Evolutionary conservation across 2,888 invertebrate genomes (phyloP).

Genomic region (Drosophila kokeensis): DNA sequence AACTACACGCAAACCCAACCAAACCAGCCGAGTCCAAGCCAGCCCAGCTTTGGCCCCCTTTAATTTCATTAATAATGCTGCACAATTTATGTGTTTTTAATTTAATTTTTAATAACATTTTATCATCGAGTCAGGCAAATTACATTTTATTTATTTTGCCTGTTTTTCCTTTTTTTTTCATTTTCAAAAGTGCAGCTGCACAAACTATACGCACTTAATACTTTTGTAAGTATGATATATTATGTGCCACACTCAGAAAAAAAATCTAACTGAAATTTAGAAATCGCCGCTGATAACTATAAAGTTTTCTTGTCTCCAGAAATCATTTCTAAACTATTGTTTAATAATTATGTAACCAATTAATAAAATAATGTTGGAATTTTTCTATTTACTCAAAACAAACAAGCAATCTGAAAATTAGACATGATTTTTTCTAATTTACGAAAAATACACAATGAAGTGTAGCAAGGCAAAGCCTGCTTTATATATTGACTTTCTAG

Average conservation of each 20-base stretch:
- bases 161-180: constrained; percentile 42
- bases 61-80: constrained; percentile 32
- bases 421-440: no score
- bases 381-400: no score
- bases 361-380: no score
- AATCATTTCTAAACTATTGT: no score
- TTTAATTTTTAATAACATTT: constrained; percentile 72
- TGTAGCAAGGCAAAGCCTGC: background rate
- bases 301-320: no score
- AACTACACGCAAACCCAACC: background rate
- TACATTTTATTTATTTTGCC: constrained; percentile 35
- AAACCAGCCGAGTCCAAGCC: background rate
- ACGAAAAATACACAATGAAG: background rate
- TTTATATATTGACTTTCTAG: no score
- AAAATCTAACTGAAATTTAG: background rate
- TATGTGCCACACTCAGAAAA: constrained; percentile 5
- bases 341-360: no score
- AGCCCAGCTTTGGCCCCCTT: background rate
- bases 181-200: constrained; percentile 65
- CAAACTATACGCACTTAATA: constrained; percentile 19
- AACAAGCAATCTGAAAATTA: no score
- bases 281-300: background rate
- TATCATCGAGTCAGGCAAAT: constrained; percentile 48
- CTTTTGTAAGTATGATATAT: constrained; percentile 15
- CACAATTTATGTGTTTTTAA: constrained; percentile 63